Conservation (phyloP, 1,140 invertebrate species). For the Riptortus pedestris region DNA sequence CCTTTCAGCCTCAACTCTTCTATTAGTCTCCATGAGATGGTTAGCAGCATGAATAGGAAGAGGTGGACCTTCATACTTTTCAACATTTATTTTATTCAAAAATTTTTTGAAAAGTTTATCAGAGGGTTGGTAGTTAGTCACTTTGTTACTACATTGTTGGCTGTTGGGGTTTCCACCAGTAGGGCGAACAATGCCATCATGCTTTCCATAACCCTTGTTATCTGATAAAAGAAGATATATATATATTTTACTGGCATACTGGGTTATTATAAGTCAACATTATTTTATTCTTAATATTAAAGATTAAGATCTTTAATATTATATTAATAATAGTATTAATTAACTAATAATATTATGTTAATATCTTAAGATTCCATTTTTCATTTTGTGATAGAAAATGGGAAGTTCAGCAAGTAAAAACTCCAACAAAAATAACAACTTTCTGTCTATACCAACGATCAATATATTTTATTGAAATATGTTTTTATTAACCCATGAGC, state of each 20-base stretch:
- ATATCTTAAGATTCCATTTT: too few species aligned
- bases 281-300: not conserved
- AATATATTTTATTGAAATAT: too few species aligned
- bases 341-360: not conserved
- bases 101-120: slow-evolving; percentile 73
- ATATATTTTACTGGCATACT: not conserved
- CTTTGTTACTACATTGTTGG: slow-evolving; percentile 51
- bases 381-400: too few species aligned
- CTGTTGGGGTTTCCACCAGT: slow-evolving; percentile 28
- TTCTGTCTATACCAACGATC: too few species aligned
- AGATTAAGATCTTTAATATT: not conserved
- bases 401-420: too few species aligned
- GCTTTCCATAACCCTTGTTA: not conserved
- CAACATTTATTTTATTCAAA: slow-evolving; percentile 72
- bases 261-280: not conserved
- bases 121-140: slow-evolving; percentile 62
- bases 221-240: too few species aligned
- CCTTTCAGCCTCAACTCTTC: slow-evolving; percentile 52
- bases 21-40: slow-evolving; percentile 57
- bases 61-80: slow-evolving; percentile 60
- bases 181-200: not conserved
- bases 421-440: too few species aligned
- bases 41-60: slow-evolving; percentile 50
- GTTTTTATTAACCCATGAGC: too few species aligned
- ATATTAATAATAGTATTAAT: not conserved